phyloP scores from a whole-genome alignment of 2,888 invertebrate species.

The Xylota segnis region DNA sequence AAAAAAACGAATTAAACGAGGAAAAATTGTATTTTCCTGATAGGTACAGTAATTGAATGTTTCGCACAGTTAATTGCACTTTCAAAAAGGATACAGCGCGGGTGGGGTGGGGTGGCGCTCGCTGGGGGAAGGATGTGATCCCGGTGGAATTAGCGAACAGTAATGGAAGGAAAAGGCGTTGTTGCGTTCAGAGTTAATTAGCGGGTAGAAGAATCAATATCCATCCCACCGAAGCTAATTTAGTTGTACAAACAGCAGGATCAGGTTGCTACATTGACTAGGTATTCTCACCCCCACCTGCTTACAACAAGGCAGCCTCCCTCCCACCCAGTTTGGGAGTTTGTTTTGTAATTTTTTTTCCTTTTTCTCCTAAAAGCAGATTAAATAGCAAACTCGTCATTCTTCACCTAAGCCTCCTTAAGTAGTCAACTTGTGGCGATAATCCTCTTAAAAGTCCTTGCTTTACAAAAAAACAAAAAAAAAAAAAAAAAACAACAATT shows the following conservation, averaged over 20 bases:
- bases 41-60: conserved; percentile 73
- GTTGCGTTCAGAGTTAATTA: conserved; percentile 55
- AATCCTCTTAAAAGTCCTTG: conserved; percentile 62
- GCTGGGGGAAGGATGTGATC: background rate
- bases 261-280: conserved; percentile 27
- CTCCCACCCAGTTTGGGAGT: background rate
- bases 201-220: conserved; percentile 53
- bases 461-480: background rate
- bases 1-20: conserved; percentile 2
- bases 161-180: conserved; percentile 47
- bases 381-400: conserved; percentile 35
- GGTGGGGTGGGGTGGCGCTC: background rate
- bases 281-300: background rate
- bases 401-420: conserved; percentile 41
- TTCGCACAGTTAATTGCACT: conserved; percentile 72
- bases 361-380: conserved; percentile 1
- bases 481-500: conserved; percentile 12
- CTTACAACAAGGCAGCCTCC: background rate
- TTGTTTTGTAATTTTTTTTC: background rate
- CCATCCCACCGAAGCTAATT: conserved; percentile 37
- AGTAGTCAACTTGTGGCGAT: conserved; percentile 67
- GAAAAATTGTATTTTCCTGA: conserved; percentile 58
- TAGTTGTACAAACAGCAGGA: conserved; percentile 44
- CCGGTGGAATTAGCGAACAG: background rate
- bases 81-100: conserved; percentile 38